Evolutionary conservation across 2,797 vertebrate species (phyloP), one percentile per base, ranked within the genome.

Genomic region (Lateolabrax maculatus): DNA sequence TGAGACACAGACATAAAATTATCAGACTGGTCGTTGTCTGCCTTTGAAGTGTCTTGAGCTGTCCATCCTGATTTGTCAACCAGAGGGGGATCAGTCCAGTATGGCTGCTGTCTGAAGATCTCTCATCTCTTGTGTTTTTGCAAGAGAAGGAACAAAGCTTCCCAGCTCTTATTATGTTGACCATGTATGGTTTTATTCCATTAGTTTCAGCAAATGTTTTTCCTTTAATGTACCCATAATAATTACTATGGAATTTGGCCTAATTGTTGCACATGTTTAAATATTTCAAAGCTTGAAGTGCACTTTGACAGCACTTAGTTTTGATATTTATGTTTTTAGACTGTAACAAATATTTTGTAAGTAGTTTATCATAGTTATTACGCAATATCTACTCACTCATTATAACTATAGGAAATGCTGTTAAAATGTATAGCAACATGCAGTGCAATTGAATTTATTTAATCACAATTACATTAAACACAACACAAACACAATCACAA

Each of bases 21-120:
- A 94, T 94, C 90, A 92, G 92, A 89, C 87, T 87, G 92, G 91
- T 91, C 55, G 80, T 86, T 85, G 86, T 91, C 90, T 89, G 91
- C 87, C 89, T 93, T 94, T 94, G 90, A 94, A 93, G 91, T 92
- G 92, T 93, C 87, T 92, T 91, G 90, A 91, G 91, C 91, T 94
- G 94, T 94, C 93, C 77, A 39, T 90, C 84, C 91, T 37, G 67
- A 91, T 95, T 90, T 91, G 90, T 95, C 94, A 92, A 87, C 85
- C 87, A 80, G 81, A 83, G 84, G 87, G 83, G 81, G 88, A 88
- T 89, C 87, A 90, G 81, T 81, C 74, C 85, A 90, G 89, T 93
- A 94, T 92, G 91, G 87, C 90, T 84, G 83, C 89, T 93, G 92
- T 94, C 93, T 91, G 77, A 90, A 91, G 85, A 91, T 90, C 79